Evolutionary conservation across 2,113 vertebrate genomes (phyloP).

Genomic region (Cygnus buccinator): DNA sequence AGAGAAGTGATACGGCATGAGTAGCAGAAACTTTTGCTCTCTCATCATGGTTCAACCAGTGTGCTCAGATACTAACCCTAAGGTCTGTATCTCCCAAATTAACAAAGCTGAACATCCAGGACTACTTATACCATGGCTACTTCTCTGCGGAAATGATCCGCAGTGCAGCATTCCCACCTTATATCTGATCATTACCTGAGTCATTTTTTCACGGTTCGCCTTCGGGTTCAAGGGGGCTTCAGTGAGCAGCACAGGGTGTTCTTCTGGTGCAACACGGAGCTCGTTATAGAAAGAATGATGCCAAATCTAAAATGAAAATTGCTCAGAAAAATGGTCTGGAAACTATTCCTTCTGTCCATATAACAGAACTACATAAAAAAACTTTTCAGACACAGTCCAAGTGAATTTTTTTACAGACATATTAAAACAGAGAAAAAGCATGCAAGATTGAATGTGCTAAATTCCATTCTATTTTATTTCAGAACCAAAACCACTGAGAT

Average conservation of each 20-base stretch:
- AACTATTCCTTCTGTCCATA: background rate
- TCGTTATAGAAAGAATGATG: conserved; percentile 67
- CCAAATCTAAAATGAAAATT: conserved; percentile 46
- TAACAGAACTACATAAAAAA: background rate
- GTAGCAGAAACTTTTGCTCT: background rate
- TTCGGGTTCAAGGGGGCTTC: conserved; percentile 59
- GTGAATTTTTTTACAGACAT: background rate
- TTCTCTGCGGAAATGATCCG: background rate
- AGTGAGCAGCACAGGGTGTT: conserved; percentile 37
- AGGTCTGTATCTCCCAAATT: background rate
- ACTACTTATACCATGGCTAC: background rate
- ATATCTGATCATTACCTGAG: conserved; percentile 6
- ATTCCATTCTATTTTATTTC: background rate
- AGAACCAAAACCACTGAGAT: background rate
- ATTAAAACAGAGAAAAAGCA: background rate
- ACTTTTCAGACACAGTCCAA: background rate
- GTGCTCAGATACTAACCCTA: background rate
- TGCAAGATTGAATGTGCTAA: background rate
- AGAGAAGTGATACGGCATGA: background rate
- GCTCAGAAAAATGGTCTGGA: background rate
- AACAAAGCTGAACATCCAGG: background rate
- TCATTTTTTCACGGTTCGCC: conserved; percentile 61
- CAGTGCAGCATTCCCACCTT: background rate
- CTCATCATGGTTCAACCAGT: background rate
- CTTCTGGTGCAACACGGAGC: conserved; percentile 27